Conservation (phyloP, 2,888 invertebrate genomes). For the Eudasyphora cyanicolor region DNA sequence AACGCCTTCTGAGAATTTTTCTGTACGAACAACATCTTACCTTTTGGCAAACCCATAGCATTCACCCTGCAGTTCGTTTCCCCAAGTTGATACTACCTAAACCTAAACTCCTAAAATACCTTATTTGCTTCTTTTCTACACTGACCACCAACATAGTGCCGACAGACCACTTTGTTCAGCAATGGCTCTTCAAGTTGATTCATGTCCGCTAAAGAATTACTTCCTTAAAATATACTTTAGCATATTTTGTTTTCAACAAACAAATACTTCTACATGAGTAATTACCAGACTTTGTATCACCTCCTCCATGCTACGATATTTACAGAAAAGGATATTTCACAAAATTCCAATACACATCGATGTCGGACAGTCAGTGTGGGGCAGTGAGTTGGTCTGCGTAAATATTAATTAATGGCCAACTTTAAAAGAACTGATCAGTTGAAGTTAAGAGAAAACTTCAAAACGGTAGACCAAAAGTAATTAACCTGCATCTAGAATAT, state of each 20-base stretch:
- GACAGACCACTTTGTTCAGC: slow-evolving; percentile 51
- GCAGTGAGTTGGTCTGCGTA: background rate
- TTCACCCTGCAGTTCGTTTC: too few relatives aligned
- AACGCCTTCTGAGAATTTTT: too few relatives aligned
- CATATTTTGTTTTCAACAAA: background rate
- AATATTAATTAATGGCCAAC: slow-evolving; percentile 33
- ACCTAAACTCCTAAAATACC: too few relatives aligned
- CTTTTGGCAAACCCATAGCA: too few relatives aligned
- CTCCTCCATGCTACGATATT: too few relatives aligned
- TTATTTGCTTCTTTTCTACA: slow-evolving; percentile 8
- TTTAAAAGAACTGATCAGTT: background rate
- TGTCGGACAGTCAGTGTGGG: background rate
- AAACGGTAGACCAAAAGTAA: slow-evolving; percentile 55
- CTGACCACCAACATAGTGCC: slow-evolving; percentile 63
- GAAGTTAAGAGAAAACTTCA: background rate
- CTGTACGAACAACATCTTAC: too few relatives aligned
- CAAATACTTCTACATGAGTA: slow-evolving; percentile 15
- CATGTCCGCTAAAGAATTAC: slow-evolving; percentile 49
- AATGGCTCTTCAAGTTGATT: slow-evolving; percentile 56
- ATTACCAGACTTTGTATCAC: background rate
- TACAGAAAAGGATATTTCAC: background rate
- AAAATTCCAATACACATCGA: background rate
- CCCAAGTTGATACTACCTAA: too few relatives aligned
- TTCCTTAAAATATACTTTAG: slow-evolving; percentile 8
- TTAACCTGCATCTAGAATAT: slow-evolving; percentile 46